These are phyloP conservation scores for Myopa testacea DNA, from an alignment of 2,888 invertebrate species.

Conservation along the genomic window DNA sequence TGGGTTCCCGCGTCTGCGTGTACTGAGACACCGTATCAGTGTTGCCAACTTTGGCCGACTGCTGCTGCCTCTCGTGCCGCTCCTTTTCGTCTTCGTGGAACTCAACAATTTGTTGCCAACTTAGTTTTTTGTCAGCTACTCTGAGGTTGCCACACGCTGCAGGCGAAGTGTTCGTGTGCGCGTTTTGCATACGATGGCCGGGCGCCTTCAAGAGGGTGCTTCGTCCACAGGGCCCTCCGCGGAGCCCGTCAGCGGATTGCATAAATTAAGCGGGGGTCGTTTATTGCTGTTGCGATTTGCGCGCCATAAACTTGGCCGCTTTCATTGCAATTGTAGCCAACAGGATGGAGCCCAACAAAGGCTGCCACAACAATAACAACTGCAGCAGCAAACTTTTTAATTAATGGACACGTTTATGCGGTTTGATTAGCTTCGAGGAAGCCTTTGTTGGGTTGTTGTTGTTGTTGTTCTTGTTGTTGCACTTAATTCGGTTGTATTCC, in stretches of 20 bases:
- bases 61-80: neutral
- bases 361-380: neutral
- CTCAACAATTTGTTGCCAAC: conserved; percentile 33
- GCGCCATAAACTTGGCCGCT: conserved; percentile 27
- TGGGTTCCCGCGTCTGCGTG: neutral
- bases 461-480: neutral
- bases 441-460: conserved; percentile 11
- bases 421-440: conserved; percentile 45
- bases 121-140: conserved; percentile 30
- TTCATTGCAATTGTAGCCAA: conserved; percentile 29
- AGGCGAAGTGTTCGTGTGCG: neutral
- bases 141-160: neutral
- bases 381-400: conserved; percentile 41
- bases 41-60: conserved; percentile 9
- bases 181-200: neutral
- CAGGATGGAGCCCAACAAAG: neutral
- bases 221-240: neutral
- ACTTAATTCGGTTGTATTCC: neutral
- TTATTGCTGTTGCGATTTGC: conserved; percentile 30
- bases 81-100: neutral
- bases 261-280: conserved; percentile 35
- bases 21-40: neutral
- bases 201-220: neutral
- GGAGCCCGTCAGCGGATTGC: conserved; percentile 6
- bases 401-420: conserved; percentile 47